Percentiles rank a stretch among this genome's conserved stretches.
phyloP scores from a whole-genome alignment of 2,797 vertebrate species.

The Gallinago nigripennis region DNA sequence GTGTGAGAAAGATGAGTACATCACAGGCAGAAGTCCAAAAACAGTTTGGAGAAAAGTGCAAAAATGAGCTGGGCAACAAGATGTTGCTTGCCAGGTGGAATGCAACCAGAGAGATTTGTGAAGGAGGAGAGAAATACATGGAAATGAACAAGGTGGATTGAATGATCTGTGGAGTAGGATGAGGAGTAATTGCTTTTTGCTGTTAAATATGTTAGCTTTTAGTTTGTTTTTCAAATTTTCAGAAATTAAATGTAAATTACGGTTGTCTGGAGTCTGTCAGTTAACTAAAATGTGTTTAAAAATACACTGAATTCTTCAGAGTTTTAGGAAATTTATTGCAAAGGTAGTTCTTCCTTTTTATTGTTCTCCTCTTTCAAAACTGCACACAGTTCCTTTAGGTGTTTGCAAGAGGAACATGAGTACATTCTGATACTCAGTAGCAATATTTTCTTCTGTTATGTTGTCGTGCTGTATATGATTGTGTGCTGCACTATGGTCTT shows the following conservation, averaged over 20 bases:
- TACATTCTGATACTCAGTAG: background rate
- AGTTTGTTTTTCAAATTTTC: conserved; percentile 19
- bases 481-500: background rate
- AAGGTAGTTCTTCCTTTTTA: background rate
- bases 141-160: background rate
- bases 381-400: background rate
- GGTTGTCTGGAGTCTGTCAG: background rate
- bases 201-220: background rate
- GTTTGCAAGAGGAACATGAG: fast-evolving
- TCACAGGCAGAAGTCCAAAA: background rate
- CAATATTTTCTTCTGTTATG: background rate
- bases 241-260: background rate
- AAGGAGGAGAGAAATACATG: background rate
- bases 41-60: background rate
- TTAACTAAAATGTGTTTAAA: background rate
- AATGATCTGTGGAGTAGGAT: background rate
- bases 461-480: background rate
- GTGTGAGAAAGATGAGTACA: background rate
- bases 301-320: background rate
- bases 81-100: background rate
- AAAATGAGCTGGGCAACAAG: background rate
- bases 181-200: background rate
- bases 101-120: background rate
- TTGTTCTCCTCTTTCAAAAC: background rate
- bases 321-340: background rate